Evolutionary conservation across 2,888 invertebrate genomes (phyloP), one percentile per base, ranked within the genome.

Genomic region (Zygogramma bicolorata): DNA sequence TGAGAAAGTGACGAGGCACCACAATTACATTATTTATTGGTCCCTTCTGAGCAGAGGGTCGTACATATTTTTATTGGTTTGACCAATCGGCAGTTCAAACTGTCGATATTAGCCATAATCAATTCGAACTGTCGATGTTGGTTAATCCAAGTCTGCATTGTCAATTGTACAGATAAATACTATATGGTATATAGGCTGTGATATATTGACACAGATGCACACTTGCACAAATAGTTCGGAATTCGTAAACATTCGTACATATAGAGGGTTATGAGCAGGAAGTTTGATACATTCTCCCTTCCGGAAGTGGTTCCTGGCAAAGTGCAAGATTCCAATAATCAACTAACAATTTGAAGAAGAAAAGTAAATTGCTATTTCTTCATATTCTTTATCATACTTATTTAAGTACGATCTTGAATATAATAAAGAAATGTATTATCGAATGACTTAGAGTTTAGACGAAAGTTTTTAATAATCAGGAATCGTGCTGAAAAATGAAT

Each of bases 161-260:
- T 38, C n/a, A 13, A 10, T 38, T 4, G n/a, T 13, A 2, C 0
- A 38, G 2, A n/a, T 38, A 13, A 10, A 38, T 13, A 38, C n/a
- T 10, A 13, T 38, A n/a, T 38, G 10, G 10, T 34, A 34, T 10
- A 3, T 38, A 38, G 38, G 38, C 4, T 61, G 34, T 31, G 22
- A 34, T 34, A 31, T 61, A 61, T 61, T 61, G 61, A 61, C 61
- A 61, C 38, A 34, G 38, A 8, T 61, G 61, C 40, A 40, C 61
- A 38, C 40, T 20, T 61, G 61, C 61, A 61, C 25, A 61, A 61
- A 34, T 61, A 61, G 38, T 8, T 13, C 4, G 61, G 38, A 20
- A 61, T 38, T 61, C 22, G 61, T 61, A 61, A 40, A 61, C 61
- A 61, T 6, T 6, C 58, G 18, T 58, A 25, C 20, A 61, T 38